Conservation (phyloP, 92 coral and sea anemone species). For the Zoanthus sansibaricus region DNA sequence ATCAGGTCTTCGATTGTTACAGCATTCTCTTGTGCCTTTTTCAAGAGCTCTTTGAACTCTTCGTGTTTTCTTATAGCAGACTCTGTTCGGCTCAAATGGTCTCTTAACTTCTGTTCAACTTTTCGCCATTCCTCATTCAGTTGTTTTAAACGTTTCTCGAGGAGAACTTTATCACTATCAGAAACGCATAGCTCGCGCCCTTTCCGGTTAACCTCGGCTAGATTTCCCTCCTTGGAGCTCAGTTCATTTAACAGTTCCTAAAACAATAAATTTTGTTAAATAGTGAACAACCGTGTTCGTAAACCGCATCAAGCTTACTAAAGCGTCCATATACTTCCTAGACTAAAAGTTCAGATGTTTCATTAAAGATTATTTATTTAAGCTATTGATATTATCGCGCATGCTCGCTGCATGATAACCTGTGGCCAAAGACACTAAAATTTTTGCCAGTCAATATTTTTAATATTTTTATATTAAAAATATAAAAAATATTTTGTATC, state of each 20-base stretch:
- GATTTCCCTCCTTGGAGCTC: conserved; percentile 32
- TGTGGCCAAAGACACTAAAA: too few relatives aligned
- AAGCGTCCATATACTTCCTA: too few relatives aligned
- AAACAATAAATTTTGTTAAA: background rate
- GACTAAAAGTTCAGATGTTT: too few relatives aligned
- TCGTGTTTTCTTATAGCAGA: conserved; percentile 51
- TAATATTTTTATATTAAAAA: too few relatives aligned
- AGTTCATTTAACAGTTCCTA: conserved; percentile 76
- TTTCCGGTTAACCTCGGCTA: conserved; percentile 36
- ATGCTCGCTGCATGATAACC: too few relatives aligned
- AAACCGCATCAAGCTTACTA: too few relatives aligned
- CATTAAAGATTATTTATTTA: too few relatives aligned
- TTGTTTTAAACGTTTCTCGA: conserved; percentile 53
- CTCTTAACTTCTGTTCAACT: conserved; percentile 54
- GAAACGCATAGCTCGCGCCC: conserved; percentile 47
- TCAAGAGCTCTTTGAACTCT: conserved; percentile 63
- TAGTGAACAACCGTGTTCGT: too few relatives aligned
- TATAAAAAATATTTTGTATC: too few relatives aligned
- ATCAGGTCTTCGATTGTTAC: conserved; percentile 66
- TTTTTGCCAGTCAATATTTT: too few relatives aligned
- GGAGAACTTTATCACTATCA: conserved; percentile 49
- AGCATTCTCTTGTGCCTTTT: conserved; percentile 69
- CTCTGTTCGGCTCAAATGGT: conserved; percentile 58
- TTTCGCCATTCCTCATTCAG: conserved; percentile 71
- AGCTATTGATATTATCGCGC: too few relatives aligned